A percentile compares a stretch with the other conserved stretches of the same genome.
Conservation (phyloP, 2,888 invertebrate genomes). For the Dryomyza anilis region DNA sequence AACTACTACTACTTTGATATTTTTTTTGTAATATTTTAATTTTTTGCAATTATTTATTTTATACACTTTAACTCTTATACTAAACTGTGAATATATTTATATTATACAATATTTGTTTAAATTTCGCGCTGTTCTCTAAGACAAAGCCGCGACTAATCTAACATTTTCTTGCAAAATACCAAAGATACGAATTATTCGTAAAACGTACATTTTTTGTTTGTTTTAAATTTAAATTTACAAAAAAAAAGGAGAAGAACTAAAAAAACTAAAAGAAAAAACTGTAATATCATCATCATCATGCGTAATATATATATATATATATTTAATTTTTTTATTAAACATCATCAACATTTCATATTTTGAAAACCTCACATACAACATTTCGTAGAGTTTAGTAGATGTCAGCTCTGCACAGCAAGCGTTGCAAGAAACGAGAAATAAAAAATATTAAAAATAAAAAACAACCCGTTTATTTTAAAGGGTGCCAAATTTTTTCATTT, state of each 20-base stretch:
- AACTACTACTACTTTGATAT: not conserved
- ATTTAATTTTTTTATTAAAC: not conserved
- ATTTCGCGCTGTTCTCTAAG: conserved; percentile 14
- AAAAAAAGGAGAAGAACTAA: no score
- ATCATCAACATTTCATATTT: not conserved
- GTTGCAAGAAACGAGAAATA: no score
- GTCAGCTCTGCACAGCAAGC: no score
- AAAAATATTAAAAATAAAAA: no score
- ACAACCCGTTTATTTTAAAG: not conserved
- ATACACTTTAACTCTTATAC: not conserved
- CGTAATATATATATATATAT: not conserved
- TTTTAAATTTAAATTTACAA: no score
- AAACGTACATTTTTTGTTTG: conserved; percentile 32
- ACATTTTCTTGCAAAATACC: conserved; percentile 32
- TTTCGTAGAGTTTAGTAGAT: no score
- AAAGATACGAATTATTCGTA: conserved; percentile 43
- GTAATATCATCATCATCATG: no score
- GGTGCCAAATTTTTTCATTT: conserved; percentile 23
- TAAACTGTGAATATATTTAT: conserved; percentile 2
- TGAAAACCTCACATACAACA: no score
- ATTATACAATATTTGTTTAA: not conserved
- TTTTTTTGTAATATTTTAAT: not conserved
- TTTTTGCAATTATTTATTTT: not conserved
- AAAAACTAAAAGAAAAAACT: no score
- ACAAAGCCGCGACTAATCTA: conserved; percentile 15